Conservation (phyloP, 2,113 vertebrate genomes). For the Eleginops maclovinus region DNA sequence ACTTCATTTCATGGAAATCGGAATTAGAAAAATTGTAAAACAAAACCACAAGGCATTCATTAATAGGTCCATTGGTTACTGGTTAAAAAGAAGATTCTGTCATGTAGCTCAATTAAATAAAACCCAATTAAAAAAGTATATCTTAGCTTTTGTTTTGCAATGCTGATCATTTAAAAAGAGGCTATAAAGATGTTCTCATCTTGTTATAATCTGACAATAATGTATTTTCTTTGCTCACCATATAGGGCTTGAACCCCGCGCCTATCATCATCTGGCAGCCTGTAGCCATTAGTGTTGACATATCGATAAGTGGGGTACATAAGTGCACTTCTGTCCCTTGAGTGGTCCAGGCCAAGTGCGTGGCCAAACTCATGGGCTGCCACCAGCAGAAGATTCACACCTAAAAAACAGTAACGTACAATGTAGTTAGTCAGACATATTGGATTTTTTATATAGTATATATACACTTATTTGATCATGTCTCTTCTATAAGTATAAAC, state of each 20-base stretch:
- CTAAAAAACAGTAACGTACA: conserved; percentile 64
- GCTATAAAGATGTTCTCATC: neutral
- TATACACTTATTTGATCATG: neutral
- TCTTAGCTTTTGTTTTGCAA: neutral
- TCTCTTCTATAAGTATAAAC: neutral
- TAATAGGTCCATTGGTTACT: neutral
- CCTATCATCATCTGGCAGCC: conserved; percentile 85
- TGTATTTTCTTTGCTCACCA: conserved; percentile 66
- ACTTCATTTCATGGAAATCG: neutral
- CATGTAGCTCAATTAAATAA: neutral
- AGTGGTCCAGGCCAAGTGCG: conserved; percentile 88
- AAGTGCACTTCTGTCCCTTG: conserved; percentile 76
- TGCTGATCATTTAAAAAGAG: neutral
- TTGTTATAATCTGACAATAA: neutral
- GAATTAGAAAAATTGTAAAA: neutral
- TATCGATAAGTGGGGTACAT: conserved; percentile 87
- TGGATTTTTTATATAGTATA: neutral
- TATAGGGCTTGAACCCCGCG: conserved; percentile 87
- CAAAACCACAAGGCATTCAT: neutral
- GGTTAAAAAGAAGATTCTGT: neutral
- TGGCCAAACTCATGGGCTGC: conserved; percentile 90
- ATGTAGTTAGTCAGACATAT: neutral
- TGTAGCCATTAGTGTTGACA: conserved; percentile 74
- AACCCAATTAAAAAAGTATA: neutral
- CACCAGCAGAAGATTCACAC: conserved; percentile 85